Evolutionary conservation across 2,113 vertebrate species (phyloP).

Genomic region (Chaetodon auriga): DNA sequence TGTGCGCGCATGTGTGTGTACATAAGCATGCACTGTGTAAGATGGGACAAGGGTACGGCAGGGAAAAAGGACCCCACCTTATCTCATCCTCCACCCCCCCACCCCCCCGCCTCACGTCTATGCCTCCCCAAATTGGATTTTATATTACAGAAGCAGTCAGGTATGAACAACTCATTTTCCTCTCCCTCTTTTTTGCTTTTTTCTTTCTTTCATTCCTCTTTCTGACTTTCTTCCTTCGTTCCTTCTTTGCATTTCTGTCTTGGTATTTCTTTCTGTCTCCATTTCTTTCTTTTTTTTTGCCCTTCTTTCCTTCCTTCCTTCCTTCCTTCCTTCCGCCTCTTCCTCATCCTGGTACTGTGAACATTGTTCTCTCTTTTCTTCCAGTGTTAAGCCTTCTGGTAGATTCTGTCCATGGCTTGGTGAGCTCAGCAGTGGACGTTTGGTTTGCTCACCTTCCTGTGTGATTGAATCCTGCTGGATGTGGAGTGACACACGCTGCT

Average conservation of each 20-base stretch:
- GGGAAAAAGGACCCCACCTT: slow-evolving; percentile 86
- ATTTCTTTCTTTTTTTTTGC: neutral
- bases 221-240: slow-evolving; percentile 39
- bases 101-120: slow-evolving; percentile 82
- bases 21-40: slow-evolving; percentile 57
- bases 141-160: slow-evolving; percentile 93
- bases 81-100: slow-evolving; percentile 87
- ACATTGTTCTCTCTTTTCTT: slow-evolving; percentile 13
- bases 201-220: slow-evolving; percentile 88
- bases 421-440: slow-evolving; percentile 58
- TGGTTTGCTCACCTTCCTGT: slow-evolving; percentile 41
- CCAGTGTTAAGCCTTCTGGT: neutral
- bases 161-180: slow-evolving; percentile 96
- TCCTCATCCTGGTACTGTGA: neutral
- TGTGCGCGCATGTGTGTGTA: slow-evolving; percentile 26
- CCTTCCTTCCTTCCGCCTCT: neutral
- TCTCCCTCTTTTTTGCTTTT: slow-evolving; percentile 73
- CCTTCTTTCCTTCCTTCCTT: neutral
- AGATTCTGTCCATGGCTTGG: slow-evolving; percentile 69
- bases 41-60: slow-evolving; percentile 74
- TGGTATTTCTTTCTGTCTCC: neutral
- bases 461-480: slow-evolving; percentile 26
- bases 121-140: slow-evolving; percentile 97
- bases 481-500: slow-evolving; percentile 13
- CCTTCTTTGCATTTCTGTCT: slow-evolving; percentile 14